These are phyloP conservation scores for Aix galericulata DNA, from an alignment of 2,113 vertebrate genomes.

Conservation along the genomic window DNA sequence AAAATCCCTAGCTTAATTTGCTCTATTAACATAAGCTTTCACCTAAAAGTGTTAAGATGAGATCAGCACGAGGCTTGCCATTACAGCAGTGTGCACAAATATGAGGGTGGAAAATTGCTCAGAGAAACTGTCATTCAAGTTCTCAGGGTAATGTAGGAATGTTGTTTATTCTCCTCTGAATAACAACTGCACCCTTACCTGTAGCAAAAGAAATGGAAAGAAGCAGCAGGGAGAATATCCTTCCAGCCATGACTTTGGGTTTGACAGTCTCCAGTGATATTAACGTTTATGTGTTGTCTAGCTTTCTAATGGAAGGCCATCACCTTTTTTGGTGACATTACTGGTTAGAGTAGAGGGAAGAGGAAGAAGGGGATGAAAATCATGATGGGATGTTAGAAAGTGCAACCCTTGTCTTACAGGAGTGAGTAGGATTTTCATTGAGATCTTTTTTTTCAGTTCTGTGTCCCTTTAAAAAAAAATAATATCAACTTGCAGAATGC, in stretches of 20 bases:
- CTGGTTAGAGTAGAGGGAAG: accelerated
- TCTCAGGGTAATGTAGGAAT: neutral
- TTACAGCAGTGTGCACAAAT: neutral
- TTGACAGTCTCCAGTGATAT: neutral
- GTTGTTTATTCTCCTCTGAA: neutral
- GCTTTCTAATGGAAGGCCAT: neutral
- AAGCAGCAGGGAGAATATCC: neutral
- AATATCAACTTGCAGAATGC: too few relatives aligned
- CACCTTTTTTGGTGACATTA: neutral
- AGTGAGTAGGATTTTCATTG: neutral
- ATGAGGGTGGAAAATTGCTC: neutral
- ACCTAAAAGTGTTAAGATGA: neutral
- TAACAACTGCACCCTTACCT: neutral
- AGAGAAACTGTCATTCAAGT: neutral
- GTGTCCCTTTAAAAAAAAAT: neutral
- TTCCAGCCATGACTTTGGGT: neutral
- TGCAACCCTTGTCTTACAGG: neutral
- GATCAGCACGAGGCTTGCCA: neutral
- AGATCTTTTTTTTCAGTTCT: neutral
- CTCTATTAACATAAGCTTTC: neutral
- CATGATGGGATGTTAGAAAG: neutral
- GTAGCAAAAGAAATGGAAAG: neutral
- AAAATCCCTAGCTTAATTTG: neutral
- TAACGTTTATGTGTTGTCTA: neutral
- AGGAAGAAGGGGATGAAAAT: neutral